Conservation (phyloP, 2,888 invertebrate genomes). For the Drosophila yooni region DNA sequence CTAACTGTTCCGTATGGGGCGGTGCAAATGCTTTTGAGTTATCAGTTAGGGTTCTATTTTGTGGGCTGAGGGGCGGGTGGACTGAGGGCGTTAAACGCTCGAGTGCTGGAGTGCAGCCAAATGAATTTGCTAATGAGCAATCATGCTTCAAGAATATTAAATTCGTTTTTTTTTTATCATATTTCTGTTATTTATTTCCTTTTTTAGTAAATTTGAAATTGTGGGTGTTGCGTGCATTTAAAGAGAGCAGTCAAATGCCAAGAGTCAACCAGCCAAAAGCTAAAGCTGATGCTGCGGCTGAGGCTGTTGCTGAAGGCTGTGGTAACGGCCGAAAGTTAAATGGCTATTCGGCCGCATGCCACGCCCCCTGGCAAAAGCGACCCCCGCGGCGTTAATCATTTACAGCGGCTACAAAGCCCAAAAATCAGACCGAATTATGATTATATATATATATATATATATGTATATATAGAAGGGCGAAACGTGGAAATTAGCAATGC, state of each 20-base stretch:
- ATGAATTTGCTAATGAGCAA: conserved; percentile 78
- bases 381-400: conserved; percentile 67
- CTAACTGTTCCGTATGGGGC: background rate
- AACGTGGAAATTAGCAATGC: conserved; percentile 61
- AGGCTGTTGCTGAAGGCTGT: conserved; percentile 27
- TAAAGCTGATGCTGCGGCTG: conserved; percentile 3
- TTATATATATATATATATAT: conserved; percentile 54
- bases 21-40: conserved; percentile 40
- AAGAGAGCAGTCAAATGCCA: conserved; percentile 34
- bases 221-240: conserved; percentile 24
- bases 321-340: conserved; percentile 32
- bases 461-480: conserved; percentile 43
- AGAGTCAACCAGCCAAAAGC: conserved; percentile 10
- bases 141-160: conserved; percentile 69
- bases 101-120: conserved; percentile 70
- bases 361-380: conserved; percentile 17
- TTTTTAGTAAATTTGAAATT: conserved; percentile 12
- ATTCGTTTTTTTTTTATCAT: conserved; percentile 12
- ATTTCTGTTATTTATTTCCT: background rate
- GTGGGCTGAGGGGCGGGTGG: background rate
- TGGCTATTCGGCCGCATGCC: conserved; percentile 8
- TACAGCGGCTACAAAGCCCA: conserved; percentile 63
- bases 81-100: conserved; percentile 9
- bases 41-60: conserved; percentile 30
- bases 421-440: conserved; percentile 67